phyloP scores from a whole-genome alignment of 2,797 vertebrate species.

The Falco berigora region DNA sequence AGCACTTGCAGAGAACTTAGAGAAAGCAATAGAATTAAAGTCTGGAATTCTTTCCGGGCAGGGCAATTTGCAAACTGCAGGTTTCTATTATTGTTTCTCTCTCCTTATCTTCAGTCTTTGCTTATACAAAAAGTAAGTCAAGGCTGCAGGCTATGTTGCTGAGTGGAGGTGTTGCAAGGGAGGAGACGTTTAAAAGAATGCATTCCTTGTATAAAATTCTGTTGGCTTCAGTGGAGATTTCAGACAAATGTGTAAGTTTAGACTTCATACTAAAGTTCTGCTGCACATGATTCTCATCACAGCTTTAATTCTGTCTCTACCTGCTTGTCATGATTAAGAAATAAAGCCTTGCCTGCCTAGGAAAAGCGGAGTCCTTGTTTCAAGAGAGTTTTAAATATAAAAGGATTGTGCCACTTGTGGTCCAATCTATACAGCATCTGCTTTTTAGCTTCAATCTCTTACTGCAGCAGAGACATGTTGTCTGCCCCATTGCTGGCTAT shows the following conservation, averaged over 20 bases:
- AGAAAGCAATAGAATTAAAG: background rate
- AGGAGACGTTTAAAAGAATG: background rate
- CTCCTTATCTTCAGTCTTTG: background rate
- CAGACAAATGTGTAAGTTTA: background rate
- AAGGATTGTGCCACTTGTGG: background rate
- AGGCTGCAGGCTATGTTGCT: background rate
- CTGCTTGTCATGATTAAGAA: background rate
- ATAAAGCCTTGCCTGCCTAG: background rate
- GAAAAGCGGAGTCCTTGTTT: background rate
- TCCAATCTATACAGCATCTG: background rate
- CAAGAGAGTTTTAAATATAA: background rate
- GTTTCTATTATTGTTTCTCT: background rate
- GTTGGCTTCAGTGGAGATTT: background rate
- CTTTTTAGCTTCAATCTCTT: background rate
- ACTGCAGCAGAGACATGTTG: background rate
- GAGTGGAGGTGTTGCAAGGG: background rate
- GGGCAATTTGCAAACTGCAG: background rate
- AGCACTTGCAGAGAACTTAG: background rate
- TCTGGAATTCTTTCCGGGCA: background rate
- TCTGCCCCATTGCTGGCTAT: fast-evolving
- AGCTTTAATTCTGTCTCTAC: background rate
- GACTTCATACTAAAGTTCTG: background rate
- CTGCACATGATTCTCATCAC: background rate
- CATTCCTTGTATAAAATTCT: background rate
- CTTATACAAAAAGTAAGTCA: background rate